Evolutionary conservation across 23 tunicate genomes (phyloP).

Genomic region (Ascidia mentula): DNA sequence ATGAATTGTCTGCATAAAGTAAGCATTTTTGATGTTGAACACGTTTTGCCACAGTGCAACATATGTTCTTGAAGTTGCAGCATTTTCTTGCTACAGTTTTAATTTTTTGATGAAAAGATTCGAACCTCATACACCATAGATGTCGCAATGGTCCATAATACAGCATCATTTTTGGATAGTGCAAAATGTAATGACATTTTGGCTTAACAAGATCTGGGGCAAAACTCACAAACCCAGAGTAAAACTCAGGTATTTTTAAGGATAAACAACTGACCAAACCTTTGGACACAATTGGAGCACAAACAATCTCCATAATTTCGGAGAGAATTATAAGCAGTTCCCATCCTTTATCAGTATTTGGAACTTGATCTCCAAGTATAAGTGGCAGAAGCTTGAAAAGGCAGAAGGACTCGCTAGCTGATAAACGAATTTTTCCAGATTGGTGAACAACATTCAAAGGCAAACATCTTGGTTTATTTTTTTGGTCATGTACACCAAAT

Average conservation of each 20-base stretch:
- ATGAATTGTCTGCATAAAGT: background rate
- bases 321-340: background rate
- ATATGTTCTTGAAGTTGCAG: background rate
- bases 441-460: background rate
- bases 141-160: slow-evolving; percentile 15
- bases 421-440: background rate
- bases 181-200: slow-evolving; percentile 1
- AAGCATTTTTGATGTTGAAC: background rate
- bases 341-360: slow-evolving; percentile 6
- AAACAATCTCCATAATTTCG: slow-evolving; percentile 12
- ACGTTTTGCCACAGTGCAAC: background rate
- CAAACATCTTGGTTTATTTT: slow-evolving; percentile 5
- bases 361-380: slow-evolving; percentile 7
- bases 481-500: slow-evolving; percentile 5
- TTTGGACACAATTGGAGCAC: background rate
- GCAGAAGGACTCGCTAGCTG: slow-evolving; percentile 10
- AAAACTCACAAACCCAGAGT: background rate
- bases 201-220: slow-evolving; percentile 15
- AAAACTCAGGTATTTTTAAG: background rate
- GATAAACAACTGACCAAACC: background rate
- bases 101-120: slow-evolving; percentile 13
- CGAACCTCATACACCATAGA: slow-evolving; percentile 18
- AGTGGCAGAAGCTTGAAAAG: background rate
- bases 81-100: background rate
- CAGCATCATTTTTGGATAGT: background rate